These are phyloP conservation scores for Cephonodes hylas DNA, from an alignment of 2,888 invertebrate species.

Conservation along the genomic window DNA sequence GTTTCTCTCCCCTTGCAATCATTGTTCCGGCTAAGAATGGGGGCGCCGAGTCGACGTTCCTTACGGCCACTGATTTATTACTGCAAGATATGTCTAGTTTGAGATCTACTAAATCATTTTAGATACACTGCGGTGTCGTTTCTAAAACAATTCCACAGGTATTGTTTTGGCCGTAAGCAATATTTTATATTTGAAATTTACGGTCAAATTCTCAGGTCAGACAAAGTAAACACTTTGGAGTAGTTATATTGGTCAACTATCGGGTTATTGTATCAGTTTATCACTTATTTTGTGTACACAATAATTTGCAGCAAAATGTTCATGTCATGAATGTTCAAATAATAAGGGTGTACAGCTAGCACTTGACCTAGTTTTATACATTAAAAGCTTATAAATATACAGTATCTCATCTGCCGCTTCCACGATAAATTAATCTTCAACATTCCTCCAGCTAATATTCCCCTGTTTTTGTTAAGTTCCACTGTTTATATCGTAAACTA, in stretches of 20 bases:
- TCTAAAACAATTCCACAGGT: too few relatives aligned
- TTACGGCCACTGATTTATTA: constrained; percentile 46
- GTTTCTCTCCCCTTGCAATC: constrained; percentile 67
- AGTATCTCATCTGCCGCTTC: constrained; percentile 14
- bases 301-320: too few relatives aligned
- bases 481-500: constrained; percentile 47
- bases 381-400: background rate
- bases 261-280: too few relatives aligned
- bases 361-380: background rate
- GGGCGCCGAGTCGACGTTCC: constrained; percentile 69
- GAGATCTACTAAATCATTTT: background rate
- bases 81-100: constrained; percentile 14
- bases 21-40: constrained; percentile 65
- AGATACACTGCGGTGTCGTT: background rate
- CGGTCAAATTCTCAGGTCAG: too few relatives aligned
- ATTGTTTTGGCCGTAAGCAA: too few relatives aligned
- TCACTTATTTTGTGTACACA: too few relatives aligned
- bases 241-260: too few relatives aligned
- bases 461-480: constrained; percentile 57
- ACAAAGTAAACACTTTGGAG: too few relatives aligned
- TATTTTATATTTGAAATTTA: too few relatives aligned
- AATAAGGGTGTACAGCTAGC: too few relatives aligned
- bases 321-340: too few relatives aligned
- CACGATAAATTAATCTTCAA: constrained; percentile 17
- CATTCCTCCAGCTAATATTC: constrained; percentile 48